A percentile compares a stretch with the other conserved stretches of the same genome.
These are phyloP conservation scores for Dinoponera quadriceps DNA, from an alignment of 1,140 invertebrate genomes.

Conservation along the genomic window DNA sequence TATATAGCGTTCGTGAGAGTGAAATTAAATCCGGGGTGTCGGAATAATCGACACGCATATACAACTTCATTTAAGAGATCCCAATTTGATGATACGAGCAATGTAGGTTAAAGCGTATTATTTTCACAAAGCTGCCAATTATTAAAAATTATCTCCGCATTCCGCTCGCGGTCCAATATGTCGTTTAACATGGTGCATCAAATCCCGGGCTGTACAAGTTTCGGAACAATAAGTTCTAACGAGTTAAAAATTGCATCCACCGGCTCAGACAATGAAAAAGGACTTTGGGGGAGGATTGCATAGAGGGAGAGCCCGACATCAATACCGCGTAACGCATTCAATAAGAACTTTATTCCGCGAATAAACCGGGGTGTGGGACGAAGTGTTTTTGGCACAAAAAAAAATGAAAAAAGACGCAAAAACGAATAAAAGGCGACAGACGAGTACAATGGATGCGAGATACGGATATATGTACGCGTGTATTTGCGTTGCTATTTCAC, in stretches of 20 bases:
- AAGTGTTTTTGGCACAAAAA: constrained; percentile 8
- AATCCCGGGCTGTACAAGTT: neutral
- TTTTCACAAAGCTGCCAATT: constrained; percentile 15
- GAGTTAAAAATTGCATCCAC: constrained; percentile 53
- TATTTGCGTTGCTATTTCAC: neutral
- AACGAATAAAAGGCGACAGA: neutral
- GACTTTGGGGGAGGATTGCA: constrained; percentile 28
- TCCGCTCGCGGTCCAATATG: neutral
- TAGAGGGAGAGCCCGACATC: constrained; percentile 45
- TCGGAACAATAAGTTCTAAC: constrained; percentile 28
- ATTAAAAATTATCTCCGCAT: neutral
- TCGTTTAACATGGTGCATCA: neutral
- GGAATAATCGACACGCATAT: no score
- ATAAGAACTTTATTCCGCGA: constrained; percentile 36
- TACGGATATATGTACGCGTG: neutral
- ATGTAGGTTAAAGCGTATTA: constrained; percentile 15
- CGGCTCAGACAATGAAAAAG: constrained; percentile 39
- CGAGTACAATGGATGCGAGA: neutral
- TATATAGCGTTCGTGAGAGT: neutral
- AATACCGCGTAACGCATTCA: constrained; percentile 30
- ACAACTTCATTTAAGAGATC: neutral
- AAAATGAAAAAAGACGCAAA: neutral
- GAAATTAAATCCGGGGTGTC: neutral
- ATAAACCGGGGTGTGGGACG: constrained; percentile 11
- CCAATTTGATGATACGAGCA: neutral